Evolutionary conservation across 30 jellyfish, hydroid and myxozoan genomes (phyloP).

Genomic region (Hydra vulgaris): DNA sequence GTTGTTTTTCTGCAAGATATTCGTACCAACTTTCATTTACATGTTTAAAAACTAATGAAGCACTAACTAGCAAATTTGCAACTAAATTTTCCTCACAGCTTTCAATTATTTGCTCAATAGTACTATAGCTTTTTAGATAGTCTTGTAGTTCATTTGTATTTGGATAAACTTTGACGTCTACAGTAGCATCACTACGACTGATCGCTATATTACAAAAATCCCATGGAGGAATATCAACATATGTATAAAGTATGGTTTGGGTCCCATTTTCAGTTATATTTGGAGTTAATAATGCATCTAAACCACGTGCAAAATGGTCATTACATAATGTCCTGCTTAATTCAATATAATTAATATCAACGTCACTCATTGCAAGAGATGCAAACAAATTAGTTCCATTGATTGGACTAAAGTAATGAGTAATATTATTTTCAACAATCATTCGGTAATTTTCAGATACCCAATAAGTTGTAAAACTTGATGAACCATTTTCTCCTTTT

Average conservation of each 20-base stretch:
- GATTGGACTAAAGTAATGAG: background rate
- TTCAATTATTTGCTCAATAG: background rate
- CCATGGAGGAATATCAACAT: slow-evolving; percentile 22
- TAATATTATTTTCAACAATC: background rate
- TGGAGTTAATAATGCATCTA: slow-evolving; percentile 8
- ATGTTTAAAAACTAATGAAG: background rate
- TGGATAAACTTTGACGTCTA: slow-evolving; percentile 8
- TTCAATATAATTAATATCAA: background rate
- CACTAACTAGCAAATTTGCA: background rate
- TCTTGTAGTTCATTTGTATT: background rate
- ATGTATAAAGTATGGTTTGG: too few relatives aligned
- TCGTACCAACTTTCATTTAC: background rate
- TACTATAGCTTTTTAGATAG: background rate
- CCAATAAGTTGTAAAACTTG: background rate
- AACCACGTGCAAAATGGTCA: background rate
- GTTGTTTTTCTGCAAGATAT: background rate
- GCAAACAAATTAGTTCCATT: slow-evolving; percentile 14
- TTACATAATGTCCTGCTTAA: background rate
- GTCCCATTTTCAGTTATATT: background rate
- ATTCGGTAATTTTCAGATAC: slow-evolving; percentile 2
- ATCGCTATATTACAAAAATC: slow-evolving; percentile 3
- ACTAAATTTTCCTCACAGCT: background rate
- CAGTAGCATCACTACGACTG: background rate
- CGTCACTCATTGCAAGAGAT: slow-evolving; percentile 8
- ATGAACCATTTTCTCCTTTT: background rate